Percentiles rank a stretch among this genome's conserved stretches.
These are phyloP conservation scores for Agrotis puta DNA, from an alignment of 2,888 invertebrate species.

Conservation along the genomic window DNA sequence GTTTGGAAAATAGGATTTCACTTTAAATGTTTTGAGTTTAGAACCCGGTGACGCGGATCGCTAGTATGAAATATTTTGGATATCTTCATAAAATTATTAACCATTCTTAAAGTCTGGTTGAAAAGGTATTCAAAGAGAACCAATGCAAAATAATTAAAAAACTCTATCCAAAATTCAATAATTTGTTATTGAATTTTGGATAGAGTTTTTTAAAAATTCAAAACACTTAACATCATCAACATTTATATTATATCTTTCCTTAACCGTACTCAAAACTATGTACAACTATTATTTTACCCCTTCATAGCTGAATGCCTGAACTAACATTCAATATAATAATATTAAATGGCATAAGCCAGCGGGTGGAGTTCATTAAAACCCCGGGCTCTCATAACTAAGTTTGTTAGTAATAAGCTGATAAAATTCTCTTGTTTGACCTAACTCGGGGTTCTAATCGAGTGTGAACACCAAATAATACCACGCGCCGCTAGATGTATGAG, in stretches of 20 bases:
- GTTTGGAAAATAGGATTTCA: too few relatives aligned
- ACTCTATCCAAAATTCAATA: too few relatives aligned
- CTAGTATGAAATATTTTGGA: too few relatives aligned
- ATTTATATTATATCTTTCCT: not conserved
- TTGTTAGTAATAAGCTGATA: constrained; percentile 47
- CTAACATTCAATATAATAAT: constrained; percentile 57
- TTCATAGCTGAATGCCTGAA: constrained; percentile 41
- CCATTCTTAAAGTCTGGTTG: too few relatives aligned
- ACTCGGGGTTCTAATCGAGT: constrained; percentile 47
- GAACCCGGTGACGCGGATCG: too few relatives aligned
- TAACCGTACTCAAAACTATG: constrained; percentile 26
- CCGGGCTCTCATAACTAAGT: constrained; percentile 45
- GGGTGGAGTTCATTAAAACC: constrained; percentile 22
- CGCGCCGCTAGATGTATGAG: constrained; percentile 28
- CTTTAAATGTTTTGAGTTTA: too few relatives aligned
- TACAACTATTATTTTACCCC: constrained; percentile 22
- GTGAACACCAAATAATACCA: constrained; percentile 38
- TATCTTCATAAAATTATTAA: too few relatives aligned
- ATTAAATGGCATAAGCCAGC: constrained; percentile 7
- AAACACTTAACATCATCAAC: not conserved
- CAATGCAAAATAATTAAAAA: too few relatives aligned
- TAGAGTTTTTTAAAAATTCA: too few relatives aligned
- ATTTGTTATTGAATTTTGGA: too few relatives aligned
- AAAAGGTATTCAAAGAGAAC: too few relatives aligned
- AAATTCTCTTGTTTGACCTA: constrained; percentile 45